Conservation (phyloP, 2,797 vertebrate genomes). For the Microctenopoma stevenorrisi region DNA sequence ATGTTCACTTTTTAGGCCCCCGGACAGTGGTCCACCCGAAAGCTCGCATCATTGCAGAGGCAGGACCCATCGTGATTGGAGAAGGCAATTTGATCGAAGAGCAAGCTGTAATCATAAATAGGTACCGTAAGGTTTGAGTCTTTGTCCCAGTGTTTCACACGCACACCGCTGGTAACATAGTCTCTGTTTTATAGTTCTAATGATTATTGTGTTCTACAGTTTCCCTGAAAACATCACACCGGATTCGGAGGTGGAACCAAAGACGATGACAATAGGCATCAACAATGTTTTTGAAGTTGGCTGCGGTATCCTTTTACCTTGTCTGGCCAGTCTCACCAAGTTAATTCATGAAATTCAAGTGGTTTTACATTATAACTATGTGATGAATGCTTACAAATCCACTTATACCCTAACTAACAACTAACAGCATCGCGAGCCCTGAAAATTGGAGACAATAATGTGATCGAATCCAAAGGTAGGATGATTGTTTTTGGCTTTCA, state of each 20-base stretch:
- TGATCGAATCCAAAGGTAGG: conserved; percentile 98
- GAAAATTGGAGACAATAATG: conserved; percentile 98
- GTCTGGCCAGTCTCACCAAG: neutral
- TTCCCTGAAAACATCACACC: conserved; percentile 93
- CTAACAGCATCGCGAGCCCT: conserved; percentile 92
- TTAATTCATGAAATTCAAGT: neutral
- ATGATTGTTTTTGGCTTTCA: neutral
- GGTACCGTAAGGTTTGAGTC: conserved; percentile 72
- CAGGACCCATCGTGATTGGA: conserved; percentile 95
- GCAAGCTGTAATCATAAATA: conserved; percentile 94
- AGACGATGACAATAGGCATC: conserved; percentile 94
- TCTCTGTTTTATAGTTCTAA: neutral
- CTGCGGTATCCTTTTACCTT: conserved; percentile 88
- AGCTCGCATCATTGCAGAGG: conserved; percentile 95
- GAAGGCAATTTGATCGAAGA: conserved; percentile 98
- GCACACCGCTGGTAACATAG: neutral
- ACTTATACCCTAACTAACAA: conserved; percentile 67
- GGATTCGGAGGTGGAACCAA: conserved; percentile 89
- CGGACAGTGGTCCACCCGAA: conserved; percentile 97
- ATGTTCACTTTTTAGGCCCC: conserved; percentile 80
- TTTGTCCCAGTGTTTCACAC: accelerated
- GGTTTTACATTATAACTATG: neutral
- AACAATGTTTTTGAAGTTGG: conserved; percentile 99
- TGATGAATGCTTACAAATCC: neutral
- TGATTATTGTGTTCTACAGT: conserved; percentile 67